phyloP scores from a whole-genome alignment of 2,888 invertebrate species.

The Itoplectis maculator region DNA sequence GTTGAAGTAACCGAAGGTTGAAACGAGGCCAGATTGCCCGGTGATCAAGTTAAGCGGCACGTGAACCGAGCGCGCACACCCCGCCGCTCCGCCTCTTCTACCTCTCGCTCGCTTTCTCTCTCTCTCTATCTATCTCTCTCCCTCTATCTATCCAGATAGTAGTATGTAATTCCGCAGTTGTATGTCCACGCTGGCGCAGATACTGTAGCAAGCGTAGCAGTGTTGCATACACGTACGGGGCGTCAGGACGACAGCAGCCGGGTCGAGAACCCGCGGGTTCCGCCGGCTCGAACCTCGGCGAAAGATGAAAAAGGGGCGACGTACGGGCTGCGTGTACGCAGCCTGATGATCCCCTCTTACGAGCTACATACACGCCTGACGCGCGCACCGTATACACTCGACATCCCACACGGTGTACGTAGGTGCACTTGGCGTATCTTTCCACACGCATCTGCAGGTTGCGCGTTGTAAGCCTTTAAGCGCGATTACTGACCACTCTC shows the following conservation, averaged over 20 bases:
- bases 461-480: neutral
- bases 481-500: neutral
- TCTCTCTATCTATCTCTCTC: too few relatives aligned
- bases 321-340: neutral
- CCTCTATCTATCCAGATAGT: conserved; percentile 43
- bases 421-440: neutral
- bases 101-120: too few relatives aligned
- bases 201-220: too few relatives aligned
- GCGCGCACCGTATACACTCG: too few relatives aligned
- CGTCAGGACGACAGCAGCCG: neutral
- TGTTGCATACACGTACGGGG: conserved; percentile 19
- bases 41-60: conserved; percentile 85
- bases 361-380: too few relatives aligned
- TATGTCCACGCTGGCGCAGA: conserved; percentile 9
- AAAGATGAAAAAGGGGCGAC: conserved; percentile 1
- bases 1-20: conserved; percentile 83
- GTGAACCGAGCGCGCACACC: conserved; percentile 79
- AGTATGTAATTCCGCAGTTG: conserved; percentile 28
- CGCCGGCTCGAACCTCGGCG: neutral
- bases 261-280: conserved; percentile 1
- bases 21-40: conserved; percentile 84
- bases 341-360: conserved; percentile 13
- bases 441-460: too few relatives aligned
- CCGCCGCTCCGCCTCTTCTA: conserved; percentile 38
- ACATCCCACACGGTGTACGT: neutral